phyloP scores from a whole-genome alignment of 2,797 vertebrate genomes.

The Ibycter americanus region DNA sequence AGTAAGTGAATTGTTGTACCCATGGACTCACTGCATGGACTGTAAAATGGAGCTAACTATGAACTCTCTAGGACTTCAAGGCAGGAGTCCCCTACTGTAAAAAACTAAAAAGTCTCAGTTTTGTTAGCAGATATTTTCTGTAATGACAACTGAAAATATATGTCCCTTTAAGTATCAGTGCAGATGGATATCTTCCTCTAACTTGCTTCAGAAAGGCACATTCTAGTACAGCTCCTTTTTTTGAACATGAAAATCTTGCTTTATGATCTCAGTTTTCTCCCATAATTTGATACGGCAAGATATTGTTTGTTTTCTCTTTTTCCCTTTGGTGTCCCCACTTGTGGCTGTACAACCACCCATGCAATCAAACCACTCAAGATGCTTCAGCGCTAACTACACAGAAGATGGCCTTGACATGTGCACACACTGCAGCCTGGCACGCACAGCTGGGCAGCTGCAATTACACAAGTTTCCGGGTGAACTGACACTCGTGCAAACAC shows the following conservation, averaged over 20 bases:
- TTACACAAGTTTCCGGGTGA: not conserved
- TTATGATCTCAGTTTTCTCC: not conserved
- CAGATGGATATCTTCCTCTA: not conserved
- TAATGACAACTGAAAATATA: not conserved
- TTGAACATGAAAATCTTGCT: not conserved
- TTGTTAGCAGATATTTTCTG: not conserved
- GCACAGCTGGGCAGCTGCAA: constrained; percentile 38
- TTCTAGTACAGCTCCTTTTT: not conserved
- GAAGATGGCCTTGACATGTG: not conserved
- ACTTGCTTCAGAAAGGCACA: not conserved
- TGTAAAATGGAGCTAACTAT: not conserved
- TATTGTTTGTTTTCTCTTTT: not conserved
- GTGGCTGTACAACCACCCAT: not conserved
- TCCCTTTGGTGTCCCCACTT: not conserved
- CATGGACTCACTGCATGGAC: not conserved
- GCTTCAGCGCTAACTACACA: not conserved
- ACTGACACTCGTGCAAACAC: constrained; percentile 49
- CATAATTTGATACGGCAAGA: not conserved
- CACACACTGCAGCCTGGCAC: not conserved
- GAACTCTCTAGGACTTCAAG: not conserved
- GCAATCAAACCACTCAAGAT: not conserved
- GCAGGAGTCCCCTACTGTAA: not conserved
- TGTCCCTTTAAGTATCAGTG: not conserved
- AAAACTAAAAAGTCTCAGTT: not conserved
- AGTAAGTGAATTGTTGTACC: not conserved